phyloP scores from a whole-genome alignment of 2,888 invertebrate genomes.

The Napeogenes inachia region DNA sequence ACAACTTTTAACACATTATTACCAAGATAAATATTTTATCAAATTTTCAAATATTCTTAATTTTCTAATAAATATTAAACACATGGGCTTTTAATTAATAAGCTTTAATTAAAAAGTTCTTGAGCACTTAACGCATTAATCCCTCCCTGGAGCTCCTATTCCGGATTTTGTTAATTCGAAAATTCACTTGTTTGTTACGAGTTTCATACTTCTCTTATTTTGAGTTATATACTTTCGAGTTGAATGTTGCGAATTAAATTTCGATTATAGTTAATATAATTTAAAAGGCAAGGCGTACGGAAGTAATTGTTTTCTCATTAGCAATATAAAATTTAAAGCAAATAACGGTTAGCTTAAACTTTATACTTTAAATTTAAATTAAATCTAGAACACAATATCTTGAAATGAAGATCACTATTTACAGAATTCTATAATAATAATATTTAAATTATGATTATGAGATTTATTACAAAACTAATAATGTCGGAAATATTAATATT shows the following conservation, averaged over 20 bases:
- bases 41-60: too few relatives aligned
- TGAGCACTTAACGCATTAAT: conserved; percentile 16
- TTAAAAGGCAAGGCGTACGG: too few relatives aligned
- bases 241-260: conserved; percentile 12
- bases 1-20: too few relatives aligned
- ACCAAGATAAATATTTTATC: too few relatives aligned
- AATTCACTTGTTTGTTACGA: conserved; percentile 20
- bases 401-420: too few relatives aligned
- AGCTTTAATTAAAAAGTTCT: conserved; percentile 23
- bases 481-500: conserved; percentile 24
- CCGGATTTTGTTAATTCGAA: conserved; percentile 16
- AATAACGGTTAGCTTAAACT: not conserved
- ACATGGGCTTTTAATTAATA: conserved; percentile 18
- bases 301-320: too few relatives aligned
- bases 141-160: conserved; percentile 15
- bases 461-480: conserved; percentile 7
- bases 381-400: not conserved
- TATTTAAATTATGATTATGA: not conserved
- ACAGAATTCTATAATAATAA: not conserved
- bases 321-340: too few relatives aligned
- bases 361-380: not conserved
- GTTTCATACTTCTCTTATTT: conserved; percentile 7
- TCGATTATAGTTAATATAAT: not conserved
- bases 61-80: conserved; percentile 13
- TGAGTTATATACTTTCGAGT: conserved; percentile 9